These are phyloP conservation scores for Deilephila porcellus DNA, from an alignment of 2,888 invertebrate species.

Conservation along the genomic window DNA sequence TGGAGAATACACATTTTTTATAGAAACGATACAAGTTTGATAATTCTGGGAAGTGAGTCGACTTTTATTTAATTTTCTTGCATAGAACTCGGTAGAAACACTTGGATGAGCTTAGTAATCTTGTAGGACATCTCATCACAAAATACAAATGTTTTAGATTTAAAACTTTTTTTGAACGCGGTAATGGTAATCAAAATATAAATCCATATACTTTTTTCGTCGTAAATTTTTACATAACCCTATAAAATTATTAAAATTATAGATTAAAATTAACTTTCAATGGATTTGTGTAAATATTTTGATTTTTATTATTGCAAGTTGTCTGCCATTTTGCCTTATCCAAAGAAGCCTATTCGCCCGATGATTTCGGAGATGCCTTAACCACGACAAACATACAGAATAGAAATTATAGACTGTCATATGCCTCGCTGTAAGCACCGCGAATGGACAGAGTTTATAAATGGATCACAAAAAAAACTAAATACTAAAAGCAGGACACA, in stretches of 20 bases:
- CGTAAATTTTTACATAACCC: too few species aligned
- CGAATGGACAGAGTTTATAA: neutral
- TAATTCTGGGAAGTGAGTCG: constrained; percentile 9
- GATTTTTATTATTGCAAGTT: neutral
- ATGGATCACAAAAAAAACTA: neutral
- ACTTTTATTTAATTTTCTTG: neutral
- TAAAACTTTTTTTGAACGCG: neutral
- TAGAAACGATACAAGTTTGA: constrained; percentile 25
- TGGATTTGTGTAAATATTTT: neutral
- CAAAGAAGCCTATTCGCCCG: constrained; percentile 32
- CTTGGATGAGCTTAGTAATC: constrained; percentile 4
- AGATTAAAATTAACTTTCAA: neutral
- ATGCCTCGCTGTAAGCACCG: neutral
- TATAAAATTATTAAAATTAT: neutral
- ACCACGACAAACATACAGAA: neutral
- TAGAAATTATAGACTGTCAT: neutral
- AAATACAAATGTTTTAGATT: neutral
- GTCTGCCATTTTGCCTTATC: constrained; percentile 21
- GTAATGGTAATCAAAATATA: constrained; percentile 4
- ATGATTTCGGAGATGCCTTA: constrained; percentile 30
- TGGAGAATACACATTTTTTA: constrained; percentile 39
- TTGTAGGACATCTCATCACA: neutral
- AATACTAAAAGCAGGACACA: neutral
- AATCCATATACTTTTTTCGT: neutral
- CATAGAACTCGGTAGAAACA: constrained; percentile 14